A percentile compares a stretch with the other conserved stretches of the same genome.
These are phyloP conservation scores for Axinella damicornis DNA, from an alignment of 37 sponge, comb jelly and placozoan species.

Conservation along the genomic window DNA sequence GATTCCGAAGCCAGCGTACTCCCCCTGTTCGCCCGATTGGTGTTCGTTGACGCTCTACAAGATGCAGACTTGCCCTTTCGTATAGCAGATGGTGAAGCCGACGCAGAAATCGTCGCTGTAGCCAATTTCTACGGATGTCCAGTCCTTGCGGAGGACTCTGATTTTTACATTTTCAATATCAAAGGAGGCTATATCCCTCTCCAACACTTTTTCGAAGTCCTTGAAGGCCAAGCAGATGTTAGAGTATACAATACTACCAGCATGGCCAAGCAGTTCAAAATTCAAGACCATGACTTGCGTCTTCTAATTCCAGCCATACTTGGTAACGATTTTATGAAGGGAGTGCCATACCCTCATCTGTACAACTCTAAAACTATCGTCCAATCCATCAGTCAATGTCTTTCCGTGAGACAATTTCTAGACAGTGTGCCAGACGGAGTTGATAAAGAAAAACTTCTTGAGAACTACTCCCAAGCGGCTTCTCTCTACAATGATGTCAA, in stretches of 20 bases:
- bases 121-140: slow-evolving; percentile 54
- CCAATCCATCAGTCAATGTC: not conserved
- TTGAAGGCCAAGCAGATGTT: too few species aligned
- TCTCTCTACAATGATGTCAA: not conserved
- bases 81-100: slow-evolving; percentile 67
- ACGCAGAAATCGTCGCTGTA: slow-evolving; percentile 31
- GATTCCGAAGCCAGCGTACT: not conserved
- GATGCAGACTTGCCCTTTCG: slow-evolving; percentile 17
- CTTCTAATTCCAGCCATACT: slow-evolving; percentile 5
- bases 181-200: slow-evolving; percentile 49
- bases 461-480: not conserved
- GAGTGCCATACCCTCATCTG: not conserved
- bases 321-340: not conserved
- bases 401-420: not conserved
- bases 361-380: too few species aligned
- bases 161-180: slow-evolving; percentile 70
- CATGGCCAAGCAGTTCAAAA: too few species aligned
- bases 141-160: slow-evolving; percentile 60
- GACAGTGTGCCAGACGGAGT: not conserved
- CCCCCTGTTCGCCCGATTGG: slow-evolving; percentile 24
- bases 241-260: too few species aligned
- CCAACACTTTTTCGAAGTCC: not conserved
- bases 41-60: slow-evolving; percentile 24
- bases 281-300: not conserved
- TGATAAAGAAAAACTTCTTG: not conserved